These are phyloP conservation scores for Cyphotilapia sp. DNA, from an alignment of 2,113 vertebrate species.

Conservation along the genomic window DNA sequence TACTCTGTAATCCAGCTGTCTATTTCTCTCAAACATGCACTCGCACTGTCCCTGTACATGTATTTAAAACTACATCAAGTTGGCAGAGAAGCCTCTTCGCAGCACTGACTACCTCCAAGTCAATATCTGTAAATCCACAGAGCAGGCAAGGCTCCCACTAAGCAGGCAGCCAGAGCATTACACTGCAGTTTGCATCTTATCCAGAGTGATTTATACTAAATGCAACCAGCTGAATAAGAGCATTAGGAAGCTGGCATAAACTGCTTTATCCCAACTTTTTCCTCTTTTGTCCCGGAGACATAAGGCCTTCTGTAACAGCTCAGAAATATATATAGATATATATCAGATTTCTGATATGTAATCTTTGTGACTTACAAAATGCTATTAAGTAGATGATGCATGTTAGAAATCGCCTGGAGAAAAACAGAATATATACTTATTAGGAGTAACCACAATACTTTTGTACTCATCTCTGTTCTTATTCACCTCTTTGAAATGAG, in stretches of 20 bases:
- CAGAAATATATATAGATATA: not conserved
- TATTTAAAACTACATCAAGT: conserved; percentile 23
- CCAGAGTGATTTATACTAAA: not conserved
- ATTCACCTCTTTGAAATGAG: not conserved
- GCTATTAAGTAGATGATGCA: not conserved
- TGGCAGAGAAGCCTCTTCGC: not conserved
- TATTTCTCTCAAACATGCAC: not conserved
- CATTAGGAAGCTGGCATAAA: not conserved
- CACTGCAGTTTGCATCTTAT: not conserved
- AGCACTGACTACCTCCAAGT: not conserved
- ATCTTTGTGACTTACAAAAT: not conserved
- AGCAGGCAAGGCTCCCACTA: conserved; percentile 4
- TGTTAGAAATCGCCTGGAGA: not conserved
- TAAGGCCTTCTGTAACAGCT: not conserved
- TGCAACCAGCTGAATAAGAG: not conserved
- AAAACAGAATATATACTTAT: not conserved
- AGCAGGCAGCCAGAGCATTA: not conserved
- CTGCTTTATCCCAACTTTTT: not conserved
- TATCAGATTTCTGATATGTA: not conserved
- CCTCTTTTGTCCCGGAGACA: not conserved
- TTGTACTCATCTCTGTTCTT: not conserved
- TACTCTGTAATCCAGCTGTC: not conserved
- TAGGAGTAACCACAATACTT: not conserved
- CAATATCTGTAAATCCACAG: conserved; percentile 24
- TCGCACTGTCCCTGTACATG: not conserved